Conservation (phyloP, 2,797 vertebrate species). For the Threskiornis aethiopicus region DNA sequence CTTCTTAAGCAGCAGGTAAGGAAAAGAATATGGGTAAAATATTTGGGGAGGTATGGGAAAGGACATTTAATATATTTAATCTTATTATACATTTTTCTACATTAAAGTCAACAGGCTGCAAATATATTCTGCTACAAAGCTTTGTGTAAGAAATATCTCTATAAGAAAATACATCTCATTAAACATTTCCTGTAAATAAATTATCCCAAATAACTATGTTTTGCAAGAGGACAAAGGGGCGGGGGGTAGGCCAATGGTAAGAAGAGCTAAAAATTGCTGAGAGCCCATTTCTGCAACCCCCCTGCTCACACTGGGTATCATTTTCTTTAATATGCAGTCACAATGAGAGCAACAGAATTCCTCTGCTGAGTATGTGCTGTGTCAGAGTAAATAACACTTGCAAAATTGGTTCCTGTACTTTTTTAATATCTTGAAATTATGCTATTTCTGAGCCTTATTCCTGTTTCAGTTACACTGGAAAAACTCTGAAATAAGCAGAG, state of each 20-base stretch:
- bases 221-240: constrained; percentile 34
- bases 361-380: neutral
- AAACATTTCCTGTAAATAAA: constrained; percentile 84
- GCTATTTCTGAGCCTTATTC: neutral
- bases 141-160: constrained; percentile 83
- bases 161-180: constrained; percentile 84
- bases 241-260: neutral
- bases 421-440: constrained; percentile 1
- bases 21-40: constrained; percentile 32
- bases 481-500: neutral
- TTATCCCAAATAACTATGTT: constrained; percentile 75
- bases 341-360: neutral
- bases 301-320: neutral
- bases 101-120: constrained; percentile 77
- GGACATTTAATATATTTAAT: constrained; percentile 80
- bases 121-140: constrained; percentile 82
- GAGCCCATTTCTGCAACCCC: neutral
- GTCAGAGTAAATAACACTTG: neutral
- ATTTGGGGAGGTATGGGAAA: constrained; percentile 13
- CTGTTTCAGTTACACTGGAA: neutral
- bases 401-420: neutral
- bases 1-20: constrained; percentile 34
- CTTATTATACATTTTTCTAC: constrained; percentile 82
- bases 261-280: neutral
- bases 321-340: neutral